A percentile compares a stretch with the other conserved stretches of the same genome.
These are phyloP conservation scores for Chiroxiphia lanceolata DNA, from an alignment of 2,797 vertebrate species.

Conservation along the genomic window DNA sequence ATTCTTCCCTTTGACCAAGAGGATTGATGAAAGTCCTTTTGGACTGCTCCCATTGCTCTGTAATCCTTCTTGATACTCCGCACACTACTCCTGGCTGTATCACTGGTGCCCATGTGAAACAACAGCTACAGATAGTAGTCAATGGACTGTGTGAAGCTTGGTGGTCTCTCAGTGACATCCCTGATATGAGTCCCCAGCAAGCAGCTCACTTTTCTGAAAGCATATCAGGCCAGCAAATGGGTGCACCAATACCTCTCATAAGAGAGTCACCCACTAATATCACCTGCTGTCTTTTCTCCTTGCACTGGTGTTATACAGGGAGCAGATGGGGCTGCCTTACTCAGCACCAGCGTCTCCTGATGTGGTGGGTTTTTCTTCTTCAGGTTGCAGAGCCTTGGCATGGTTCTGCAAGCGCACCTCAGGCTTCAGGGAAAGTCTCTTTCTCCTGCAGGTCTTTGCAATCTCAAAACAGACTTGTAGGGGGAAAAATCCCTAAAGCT, in stretches of 20 bases:
- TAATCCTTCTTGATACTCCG: neutral
- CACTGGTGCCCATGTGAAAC: neutral
- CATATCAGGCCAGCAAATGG: neutral
- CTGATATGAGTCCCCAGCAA: neutral
- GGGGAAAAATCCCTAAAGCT: neutral
- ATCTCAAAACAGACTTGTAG: neutral
- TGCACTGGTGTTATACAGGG: neutral
- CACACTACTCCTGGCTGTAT: neutral
- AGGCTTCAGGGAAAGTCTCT: neutral
- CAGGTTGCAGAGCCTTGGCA: accelerated
- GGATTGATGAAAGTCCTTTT: neutral
- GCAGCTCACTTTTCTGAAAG: neutral
- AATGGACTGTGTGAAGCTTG: neutral
- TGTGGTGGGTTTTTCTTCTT: neutral
- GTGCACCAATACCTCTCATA: neutral
- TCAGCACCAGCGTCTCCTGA: neutral
- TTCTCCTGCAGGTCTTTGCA: neutral
- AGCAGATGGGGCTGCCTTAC: neutral
- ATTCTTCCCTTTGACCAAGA: neutral
- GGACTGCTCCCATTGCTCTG: neutral
- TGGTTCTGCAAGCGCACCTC: neutral
- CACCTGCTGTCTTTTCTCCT: neutral
- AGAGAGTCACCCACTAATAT: neutral
- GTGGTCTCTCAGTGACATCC: neutral
- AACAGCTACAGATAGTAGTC: neutral